Evolutionary conservation across 2,113 vertebrate species (phyloP), one percentile per base, ranked within the genome.

Genomic region (Nycticorax nycticorax): DNA sequence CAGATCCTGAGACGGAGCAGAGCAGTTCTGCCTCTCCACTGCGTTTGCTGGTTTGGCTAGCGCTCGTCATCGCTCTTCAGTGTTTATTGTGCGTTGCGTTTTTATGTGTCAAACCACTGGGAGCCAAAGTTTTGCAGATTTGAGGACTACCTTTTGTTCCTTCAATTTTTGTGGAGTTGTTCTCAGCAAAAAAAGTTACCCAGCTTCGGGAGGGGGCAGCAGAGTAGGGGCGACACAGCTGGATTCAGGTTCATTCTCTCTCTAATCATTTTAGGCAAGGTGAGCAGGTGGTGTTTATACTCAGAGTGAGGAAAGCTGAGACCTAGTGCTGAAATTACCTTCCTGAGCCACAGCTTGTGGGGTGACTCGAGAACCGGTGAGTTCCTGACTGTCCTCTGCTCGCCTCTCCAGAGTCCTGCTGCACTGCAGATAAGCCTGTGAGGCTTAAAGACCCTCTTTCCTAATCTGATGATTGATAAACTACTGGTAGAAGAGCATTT

Each of bases 401-500:
- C 3, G 1, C 39, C 69, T 75, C 79, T 91, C 79, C 89, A 86
- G 83, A 24, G 55, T 89, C 67, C 52, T 75, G 47, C 85, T 96
- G 92, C 93, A 85, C 87, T 96, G 94, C 85, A 97, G 88, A 91
- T 92, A 82, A 93, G 7, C 76, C 84, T 43, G 33, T 4, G 57
- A 82, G 73, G 50, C 71, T 84, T 85, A 68, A 95, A 84, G 75
- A 43, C 66, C 93, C 57, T 59, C 30, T 78, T 75, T 52, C 35
- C 64, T 68, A 20, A 86, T 77, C 89, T 77, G 62, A 81, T 50
- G 12, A 10, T 45, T 97, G 92, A 92, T 81, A 57, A 96, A 85
- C 76, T 75, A 39, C 83, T 89, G 84, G 39, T 62, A 76, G 88
- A 92, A 77, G 69, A 97, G 93, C 83, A 35, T 97, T 96, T 95